A percentile compares a stretch with the other conserved stretches of the same genome.
These are phyloP conservation scores for Myrmecophaga tridactyla DNA, from an alignment of 2,113 vertebrate genomes.

Conservation along the genomic window DNA sequence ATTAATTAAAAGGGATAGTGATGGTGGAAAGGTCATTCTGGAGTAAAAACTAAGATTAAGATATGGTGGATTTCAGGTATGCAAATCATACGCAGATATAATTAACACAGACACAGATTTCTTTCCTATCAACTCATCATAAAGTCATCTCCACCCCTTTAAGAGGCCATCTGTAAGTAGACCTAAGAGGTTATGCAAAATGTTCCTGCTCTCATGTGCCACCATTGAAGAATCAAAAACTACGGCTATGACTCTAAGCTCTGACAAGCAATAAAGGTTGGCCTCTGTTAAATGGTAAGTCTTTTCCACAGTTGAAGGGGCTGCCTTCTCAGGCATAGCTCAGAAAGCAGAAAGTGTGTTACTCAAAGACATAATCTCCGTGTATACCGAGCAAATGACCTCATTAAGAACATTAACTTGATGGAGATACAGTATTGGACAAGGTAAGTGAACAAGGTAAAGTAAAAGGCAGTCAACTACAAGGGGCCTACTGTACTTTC, in stretches of 20 bases:
- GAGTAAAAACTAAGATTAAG: constrained; percentile 21
- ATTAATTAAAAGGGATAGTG: not conserved
- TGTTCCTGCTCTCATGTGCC: not conserved
- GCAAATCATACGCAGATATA: not conserved
- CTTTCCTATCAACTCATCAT: not conserved
- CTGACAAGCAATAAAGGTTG: not conserved
- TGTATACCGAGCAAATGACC: not conserved
- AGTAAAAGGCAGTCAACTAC: not conserved
- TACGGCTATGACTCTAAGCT: constrained; percentile 8
- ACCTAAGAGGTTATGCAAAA: not conserved
- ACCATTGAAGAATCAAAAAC: not conserved
- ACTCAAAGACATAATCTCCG: not conserved
- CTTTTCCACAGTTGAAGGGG: not conserved
- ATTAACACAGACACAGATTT: not conserved
- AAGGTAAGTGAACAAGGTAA: not conserved
- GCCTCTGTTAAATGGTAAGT: constrained; percentile 6
- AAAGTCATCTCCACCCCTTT: not conserved
- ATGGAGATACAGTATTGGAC: not conserved
- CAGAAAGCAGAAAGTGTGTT: not conserved
- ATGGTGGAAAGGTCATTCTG: not conserved
- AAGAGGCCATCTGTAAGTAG: not conserved
- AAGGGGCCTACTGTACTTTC: not conserved
- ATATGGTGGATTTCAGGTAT: not conserved
- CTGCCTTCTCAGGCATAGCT: not conserved
- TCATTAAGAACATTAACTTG: not conserved